A percentile compares a stretch with the other conserved stretches of the same genome.
These are phyloP conservation scores for Ellobius talpinus DNA, from an alignment of 2,113 vertebrate genomes.

Conservation along the genomic window DNA sequence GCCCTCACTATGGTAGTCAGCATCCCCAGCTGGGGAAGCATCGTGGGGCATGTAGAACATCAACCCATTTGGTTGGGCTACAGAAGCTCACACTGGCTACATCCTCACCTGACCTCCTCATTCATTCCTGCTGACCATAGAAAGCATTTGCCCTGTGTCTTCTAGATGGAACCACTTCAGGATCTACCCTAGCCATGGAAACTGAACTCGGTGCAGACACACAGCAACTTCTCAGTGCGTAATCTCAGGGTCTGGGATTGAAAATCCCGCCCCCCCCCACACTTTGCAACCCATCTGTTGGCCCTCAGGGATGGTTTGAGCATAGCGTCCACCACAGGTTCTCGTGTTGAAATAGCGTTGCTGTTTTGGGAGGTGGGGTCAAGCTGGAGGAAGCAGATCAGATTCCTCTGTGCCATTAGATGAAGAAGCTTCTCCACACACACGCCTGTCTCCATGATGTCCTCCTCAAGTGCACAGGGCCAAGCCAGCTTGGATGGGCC, in stretches of 20 bases:
- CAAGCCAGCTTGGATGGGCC: background rate
- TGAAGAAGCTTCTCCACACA: background rate
- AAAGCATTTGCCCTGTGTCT: background rate
- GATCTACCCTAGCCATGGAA: background rate
- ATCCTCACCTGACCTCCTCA: accelerated
- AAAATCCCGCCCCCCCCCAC: background rate
- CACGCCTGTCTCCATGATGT: background rate
- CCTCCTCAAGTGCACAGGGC: too few relatives aligned
- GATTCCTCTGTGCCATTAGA: background rate
- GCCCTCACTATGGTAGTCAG: background rate
- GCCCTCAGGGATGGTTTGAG: background rate
- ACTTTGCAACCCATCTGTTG: background rate
- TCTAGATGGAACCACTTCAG: background rate
- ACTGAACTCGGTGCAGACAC: background rate
- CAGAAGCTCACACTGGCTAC: accelerated
- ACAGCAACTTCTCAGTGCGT: background rate
- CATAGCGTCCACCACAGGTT: too few relatives aligned
- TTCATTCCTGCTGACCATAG: background rate
- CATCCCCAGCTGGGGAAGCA: background rate
- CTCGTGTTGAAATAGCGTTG: too few relatives aligned
- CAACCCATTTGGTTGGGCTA: accelerated
- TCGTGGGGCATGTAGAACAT: accelerated
- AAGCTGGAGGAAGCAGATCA: background rate
- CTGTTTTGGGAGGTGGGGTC: background rate
- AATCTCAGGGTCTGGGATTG: background rate